Evolutionary conservation across 2,797 vertebrate species (phyloP).

Genomic region (Catharus ustulatus): DNA sequence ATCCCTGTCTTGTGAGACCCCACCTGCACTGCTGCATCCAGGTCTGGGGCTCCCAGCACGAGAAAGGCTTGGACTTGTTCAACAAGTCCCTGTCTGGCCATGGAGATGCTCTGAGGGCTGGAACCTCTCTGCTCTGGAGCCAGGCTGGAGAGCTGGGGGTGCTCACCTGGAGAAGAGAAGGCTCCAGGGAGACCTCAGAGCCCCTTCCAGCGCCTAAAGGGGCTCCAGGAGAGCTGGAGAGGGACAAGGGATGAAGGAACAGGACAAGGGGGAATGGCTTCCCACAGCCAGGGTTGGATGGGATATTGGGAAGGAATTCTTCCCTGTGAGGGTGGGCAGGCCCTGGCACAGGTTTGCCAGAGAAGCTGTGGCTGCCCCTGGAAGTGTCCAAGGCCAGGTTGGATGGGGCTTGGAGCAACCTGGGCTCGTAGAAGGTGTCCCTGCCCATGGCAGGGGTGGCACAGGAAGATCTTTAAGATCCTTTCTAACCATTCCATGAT

Average conservation of each 20-base stretch:
- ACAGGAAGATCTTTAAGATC: accelerated
- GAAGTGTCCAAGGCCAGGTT: background rate
- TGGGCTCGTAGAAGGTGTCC: accelerated
- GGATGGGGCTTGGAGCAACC: accelerated
- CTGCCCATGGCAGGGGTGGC: background rate
- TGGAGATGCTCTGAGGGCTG: background rate
- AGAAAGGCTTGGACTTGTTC: background rate
- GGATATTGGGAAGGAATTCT: background rate
- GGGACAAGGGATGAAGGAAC: background rate
- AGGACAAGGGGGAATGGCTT: background rate
- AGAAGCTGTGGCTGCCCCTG: background rate
- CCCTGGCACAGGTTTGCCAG: background rate
- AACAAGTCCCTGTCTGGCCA: background rate
- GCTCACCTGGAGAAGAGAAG: background rate
- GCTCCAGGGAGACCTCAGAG: background rate
- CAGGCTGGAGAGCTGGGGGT: background rate
- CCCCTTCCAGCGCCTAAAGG: accelerated
- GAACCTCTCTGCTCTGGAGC: background rate
- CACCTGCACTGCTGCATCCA: background rate
- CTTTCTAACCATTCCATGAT: background rate
- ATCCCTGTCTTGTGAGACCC: background rate
- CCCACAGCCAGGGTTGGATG: no score
- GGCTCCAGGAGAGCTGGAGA: background rate
- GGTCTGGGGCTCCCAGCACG: background rate
- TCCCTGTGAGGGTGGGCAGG: accelerated